phyloP scores from a whole-genome alignment of 2,888 invertebrate genomes.

The Trisateles emortualis region DNA sequence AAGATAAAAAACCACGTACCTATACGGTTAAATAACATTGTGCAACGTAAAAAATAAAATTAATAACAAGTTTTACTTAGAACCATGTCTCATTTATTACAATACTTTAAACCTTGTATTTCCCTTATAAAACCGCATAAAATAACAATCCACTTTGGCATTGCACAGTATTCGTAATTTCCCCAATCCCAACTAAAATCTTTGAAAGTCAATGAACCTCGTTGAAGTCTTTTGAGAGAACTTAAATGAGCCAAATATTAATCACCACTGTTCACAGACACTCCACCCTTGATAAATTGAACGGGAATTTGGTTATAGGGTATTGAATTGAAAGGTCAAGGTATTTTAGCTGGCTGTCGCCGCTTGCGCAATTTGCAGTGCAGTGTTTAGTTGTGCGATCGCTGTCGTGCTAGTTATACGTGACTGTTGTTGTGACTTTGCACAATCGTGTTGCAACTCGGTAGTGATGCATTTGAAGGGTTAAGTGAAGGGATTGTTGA shows the following conservation, averaged over 20 bases:
- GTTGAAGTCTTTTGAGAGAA: slow-evolving; percentile 29
- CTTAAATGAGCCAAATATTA: slow-evolving; percentile 33
- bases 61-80: background rate
- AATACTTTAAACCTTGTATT: background rate
- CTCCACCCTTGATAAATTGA: slow-evolving; percentile 3
- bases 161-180: slow-evolving; percentile 21
- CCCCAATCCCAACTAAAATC: too few species aligned
- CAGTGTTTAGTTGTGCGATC: slow-evolving; percentile 47
- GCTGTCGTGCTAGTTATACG: slow-evolving; percentile 47
- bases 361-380: slow-evolving; percentile 56
- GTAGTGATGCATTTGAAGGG: slow-evolving; percentile 43
- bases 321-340: slow-evolving; percentile 32
- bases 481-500: slow-evolving; percentile 43
- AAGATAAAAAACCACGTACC: too few species aligned
- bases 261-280: slow-evolving; percentile 13
- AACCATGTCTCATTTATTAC: background rate
- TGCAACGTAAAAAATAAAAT: background rate
- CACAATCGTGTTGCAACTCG: slow-evolving; percentile 31
- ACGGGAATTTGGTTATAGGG: slow-evolving; percentile 1
- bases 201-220: slow-evolving; percentile 40
- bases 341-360: slow-evolving; percentile 36
- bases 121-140: slow-evolving; percentile 11
- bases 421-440: slow-evolving; percentile 26
- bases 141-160: slow-evolving; percentile 25
- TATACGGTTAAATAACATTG: too few species aligned